These are phyloP conservation scores for Listronotus oregonensis DNA, from an alignment of 1,140 invertebrate species.

Conservation along the genomic window DNA sequence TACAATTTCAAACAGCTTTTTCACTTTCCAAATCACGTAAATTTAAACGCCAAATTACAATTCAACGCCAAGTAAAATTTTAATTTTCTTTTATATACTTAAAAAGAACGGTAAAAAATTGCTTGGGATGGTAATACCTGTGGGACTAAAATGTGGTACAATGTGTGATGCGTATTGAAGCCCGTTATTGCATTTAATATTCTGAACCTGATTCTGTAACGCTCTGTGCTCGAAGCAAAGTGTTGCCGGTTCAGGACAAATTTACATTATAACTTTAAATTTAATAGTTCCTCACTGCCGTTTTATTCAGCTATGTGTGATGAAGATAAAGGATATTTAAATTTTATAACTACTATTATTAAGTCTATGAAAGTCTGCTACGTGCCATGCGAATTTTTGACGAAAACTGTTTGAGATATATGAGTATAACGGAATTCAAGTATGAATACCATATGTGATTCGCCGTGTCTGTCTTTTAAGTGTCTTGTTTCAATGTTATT, in stretches of 20 bases:
- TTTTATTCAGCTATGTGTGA: constrained; percentile 12
- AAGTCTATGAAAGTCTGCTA: background rate
- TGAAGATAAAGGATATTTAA: constrained; percentile 9
- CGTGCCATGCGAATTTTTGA: too few relatives aligned
- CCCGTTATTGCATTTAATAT: constrained; percentile 14
- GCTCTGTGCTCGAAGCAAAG: constrained; percentile 1
- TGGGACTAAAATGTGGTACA: constrained; percentile 1
- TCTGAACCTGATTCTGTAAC: constrained; percentile 9
- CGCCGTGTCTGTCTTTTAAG: too few relatives aligned
- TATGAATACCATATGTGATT: too few relatives aligned
- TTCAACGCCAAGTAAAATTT: background rate
- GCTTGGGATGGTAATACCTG: constrained; percentile 4
- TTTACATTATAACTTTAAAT: constrained; percentile 9
- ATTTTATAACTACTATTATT: constrained; percentile 9
- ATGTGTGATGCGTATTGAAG: too few relatives aligned
- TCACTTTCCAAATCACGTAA: background rate
- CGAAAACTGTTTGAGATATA: too few relatives aligned
- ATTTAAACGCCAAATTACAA: background rate
- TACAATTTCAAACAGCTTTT: too few relatives aligned
- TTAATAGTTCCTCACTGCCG: background rate
- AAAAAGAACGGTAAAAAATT: constrained; percentile 7
- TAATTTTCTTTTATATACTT: background rate
- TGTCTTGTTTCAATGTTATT: too few relatives aligned
- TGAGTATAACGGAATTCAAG: too few relatives aligned
- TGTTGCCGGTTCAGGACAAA: background rate